These are phyloP conservation scores for Alauda arvensis DNA, from an alignment of 2,797 vertebrate genomes.

Conservation along the genomic window DNA sequence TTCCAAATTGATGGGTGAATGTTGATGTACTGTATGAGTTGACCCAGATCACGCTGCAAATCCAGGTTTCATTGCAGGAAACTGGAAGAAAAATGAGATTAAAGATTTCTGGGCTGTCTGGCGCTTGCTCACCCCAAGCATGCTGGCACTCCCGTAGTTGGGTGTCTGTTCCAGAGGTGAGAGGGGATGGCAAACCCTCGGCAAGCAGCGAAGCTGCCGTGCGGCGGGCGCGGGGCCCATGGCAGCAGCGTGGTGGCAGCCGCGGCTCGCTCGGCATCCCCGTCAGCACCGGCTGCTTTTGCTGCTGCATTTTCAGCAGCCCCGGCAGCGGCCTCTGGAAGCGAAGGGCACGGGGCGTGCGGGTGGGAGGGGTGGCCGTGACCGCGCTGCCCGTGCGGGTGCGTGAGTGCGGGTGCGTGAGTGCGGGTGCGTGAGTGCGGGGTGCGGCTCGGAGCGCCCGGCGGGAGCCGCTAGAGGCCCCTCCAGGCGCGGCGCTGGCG, in stretches of 20 bases:
- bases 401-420: rapidly evolving
- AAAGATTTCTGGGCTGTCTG: not conserved
- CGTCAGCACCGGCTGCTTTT: not conserved
- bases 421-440: too few species aligned
- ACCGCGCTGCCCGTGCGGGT: rapidly evolving
- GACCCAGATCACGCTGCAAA: not conserved
- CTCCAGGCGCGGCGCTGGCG: not conserved
- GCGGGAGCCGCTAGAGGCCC: not conserved
- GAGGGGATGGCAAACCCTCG: not conserved
- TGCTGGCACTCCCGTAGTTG: not conserved
- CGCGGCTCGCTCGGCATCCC: rapidly evolving
- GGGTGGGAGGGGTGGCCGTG: rapidly evolving
- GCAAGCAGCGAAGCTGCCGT: not conserved
- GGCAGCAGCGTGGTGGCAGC: not conserved
- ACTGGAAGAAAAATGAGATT: not conserved
- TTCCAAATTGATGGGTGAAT: not conserved
- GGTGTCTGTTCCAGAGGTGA: not conserved
- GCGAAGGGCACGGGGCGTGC: rapidly evolving
- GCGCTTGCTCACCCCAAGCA: not conserved
- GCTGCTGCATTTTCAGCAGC: not conserved
- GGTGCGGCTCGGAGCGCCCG: rapidly evolving
- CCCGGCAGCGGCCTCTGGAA: not conserved
- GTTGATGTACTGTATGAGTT: too few species aligned
- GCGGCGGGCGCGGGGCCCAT: rapidly evolving
- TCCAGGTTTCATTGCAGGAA: not conserved